A percentile compares a stretch with the other conserved stretches of the same genome.
These are phyloP conservation scores for Bothrops jararaca DNA, from an alignment of 2,113 vertebrate species.

Conservation along the genomic window DNA sequence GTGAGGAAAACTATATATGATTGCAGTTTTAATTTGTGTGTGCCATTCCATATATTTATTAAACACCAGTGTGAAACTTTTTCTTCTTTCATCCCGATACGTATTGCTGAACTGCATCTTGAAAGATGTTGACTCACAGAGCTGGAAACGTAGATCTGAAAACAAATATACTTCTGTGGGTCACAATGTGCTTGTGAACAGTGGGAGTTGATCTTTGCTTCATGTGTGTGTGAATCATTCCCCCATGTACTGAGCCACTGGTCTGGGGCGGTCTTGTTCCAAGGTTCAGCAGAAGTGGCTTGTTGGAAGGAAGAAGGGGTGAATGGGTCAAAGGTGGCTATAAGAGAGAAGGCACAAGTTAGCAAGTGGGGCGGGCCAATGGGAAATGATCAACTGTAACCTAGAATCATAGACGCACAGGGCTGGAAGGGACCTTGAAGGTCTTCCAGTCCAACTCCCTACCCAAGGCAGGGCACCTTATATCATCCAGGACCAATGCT, in stretches of 20 bases:
- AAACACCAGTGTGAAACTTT: neutral
- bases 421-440: neutral
- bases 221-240: neutral
- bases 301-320: neutral
- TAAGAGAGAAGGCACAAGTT: neutral
- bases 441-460: neutral
- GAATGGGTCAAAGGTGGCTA: neutral
- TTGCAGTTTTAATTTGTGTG: neutral
- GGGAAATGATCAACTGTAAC: neutral
- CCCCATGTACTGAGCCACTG: neutral
- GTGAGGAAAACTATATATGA: neutral
- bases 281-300: neutral
- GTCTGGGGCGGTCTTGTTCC: neutral
- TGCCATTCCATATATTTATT: neutral
- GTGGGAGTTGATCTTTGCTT: neutral
- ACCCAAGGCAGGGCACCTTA: neutral
- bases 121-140: neutral
- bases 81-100: neutral
- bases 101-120: neutral
- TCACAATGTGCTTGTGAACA: neutral
- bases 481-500: neutral
- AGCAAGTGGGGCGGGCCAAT: neutral
- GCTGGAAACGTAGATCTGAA: neutral
- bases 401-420: neutral
- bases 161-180: neutral